Evolutionary conservation across 2,113 vertebrate genomes (phyloP).

Genomic region (Echinops telfairi): DNA sequence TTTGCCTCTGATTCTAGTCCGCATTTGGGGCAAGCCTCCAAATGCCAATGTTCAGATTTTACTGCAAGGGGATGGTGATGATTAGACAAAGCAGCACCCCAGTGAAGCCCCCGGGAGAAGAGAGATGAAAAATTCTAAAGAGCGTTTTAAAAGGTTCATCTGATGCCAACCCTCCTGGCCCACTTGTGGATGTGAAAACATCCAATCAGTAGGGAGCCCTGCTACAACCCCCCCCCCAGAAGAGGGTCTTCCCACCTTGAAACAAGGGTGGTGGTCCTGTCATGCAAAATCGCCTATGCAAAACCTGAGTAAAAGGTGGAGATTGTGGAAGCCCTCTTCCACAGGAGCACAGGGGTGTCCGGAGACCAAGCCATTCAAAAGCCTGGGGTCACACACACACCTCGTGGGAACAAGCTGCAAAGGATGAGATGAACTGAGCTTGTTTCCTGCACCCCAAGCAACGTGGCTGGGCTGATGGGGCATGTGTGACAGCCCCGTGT

Average conservation of each 20-base stretch:
- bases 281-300: not conserved
- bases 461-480: not conserved
- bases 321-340: not conserved
- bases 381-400: not conserved
- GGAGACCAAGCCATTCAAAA: constrained; percentile 40
- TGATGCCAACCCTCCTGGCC: not conserved
- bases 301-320: not conserved
- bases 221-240: not conserved
- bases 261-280: not conserved
- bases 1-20: not conserved
- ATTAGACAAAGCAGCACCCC: not conserved
- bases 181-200: not conserved
- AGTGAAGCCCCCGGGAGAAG: not conserved
- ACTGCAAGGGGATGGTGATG: not conserved
- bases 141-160: constrained; percentile 2
- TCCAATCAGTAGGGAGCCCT: not conserved
- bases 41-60: constrained; percentile 1
- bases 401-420: constrained; percentile 20
- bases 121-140: not conserved
- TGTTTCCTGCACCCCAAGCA: not conserved
- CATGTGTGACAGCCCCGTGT: no score
- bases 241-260: not conserved
- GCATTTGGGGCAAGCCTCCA: not conserved
- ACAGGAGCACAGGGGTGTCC: not conserved
- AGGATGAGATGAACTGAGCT: not conserved